A percentile compares a stretch with the other conserved stretches of the same genome.
Conservation (phyloP, 2,113 vertebrate genomes). For the Phrynocephalus versicolor region DNA sequence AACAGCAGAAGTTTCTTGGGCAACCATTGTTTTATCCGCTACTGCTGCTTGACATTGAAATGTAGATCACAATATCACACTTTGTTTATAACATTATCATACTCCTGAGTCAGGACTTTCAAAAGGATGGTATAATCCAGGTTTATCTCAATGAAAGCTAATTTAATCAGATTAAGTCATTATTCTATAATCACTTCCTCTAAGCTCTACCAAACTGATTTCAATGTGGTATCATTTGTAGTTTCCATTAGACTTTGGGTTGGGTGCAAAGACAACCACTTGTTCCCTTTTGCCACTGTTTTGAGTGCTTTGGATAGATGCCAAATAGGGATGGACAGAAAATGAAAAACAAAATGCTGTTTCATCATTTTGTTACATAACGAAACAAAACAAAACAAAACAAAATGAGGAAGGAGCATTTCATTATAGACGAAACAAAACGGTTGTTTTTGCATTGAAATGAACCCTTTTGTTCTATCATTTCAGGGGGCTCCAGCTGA, state of each 20-base stretch:
- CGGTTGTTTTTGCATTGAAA: no score
- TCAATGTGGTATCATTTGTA: slow-evolving; percentile 9
- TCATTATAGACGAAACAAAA: no score
- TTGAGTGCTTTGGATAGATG: background rate
- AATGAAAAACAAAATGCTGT: no score
- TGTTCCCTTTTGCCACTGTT: background rate
- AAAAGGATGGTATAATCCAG: slow-evolving; percentile 24
- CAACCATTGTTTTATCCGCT: background rate
- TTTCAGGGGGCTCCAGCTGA: no score
- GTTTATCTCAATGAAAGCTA: slow-evolving; percentile 9
- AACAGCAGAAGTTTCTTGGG: background rate
- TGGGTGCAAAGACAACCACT: background rate
- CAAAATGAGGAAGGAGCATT: no score
- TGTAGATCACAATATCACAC: background rate
- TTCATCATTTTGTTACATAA: no score
- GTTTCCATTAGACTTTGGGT: background rate
- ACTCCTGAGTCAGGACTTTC: slow-evolving; percentile 1
- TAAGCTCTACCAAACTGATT: slow-evolving; percentile 1
- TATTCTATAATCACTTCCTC: slow-evolving; percentile 20
- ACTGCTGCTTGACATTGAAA: background rate
- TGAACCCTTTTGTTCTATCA: no score
- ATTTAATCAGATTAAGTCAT: slow-evolving; percentile 33
- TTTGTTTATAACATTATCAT: slow-evolving; percentile 12
- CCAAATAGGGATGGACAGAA: no score
- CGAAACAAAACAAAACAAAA: no score